Evolutionary conservation across 1,140 invertebrate species (phyloP).

Genomic region (Conus ventricosus): DNA sequence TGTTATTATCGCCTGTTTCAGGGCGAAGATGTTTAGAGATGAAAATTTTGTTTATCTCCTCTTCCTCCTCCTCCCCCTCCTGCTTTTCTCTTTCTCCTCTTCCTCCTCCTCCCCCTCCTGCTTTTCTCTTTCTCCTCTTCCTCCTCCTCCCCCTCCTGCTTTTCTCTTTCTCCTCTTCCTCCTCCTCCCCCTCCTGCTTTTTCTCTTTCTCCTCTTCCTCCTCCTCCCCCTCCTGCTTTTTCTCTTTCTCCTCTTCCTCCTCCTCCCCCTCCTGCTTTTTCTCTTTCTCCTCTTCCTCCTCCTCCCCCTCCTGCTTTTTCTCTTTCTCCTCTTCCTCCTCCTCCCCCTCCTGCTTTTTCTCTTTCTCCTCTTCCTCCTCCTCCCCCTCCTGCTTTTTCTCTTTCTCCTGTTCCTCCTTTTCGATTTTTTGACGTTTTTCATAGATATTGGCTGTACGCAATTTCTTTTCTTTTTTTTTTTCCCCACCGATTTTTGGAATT

Average conservation of each 20-base stretch:
- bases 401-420: not conserved
- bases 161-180: too few relatives aligned
- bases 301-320: not conserved
- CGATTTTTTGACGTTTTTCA: too few relatives aligned
- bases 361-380: too few relatives aligned
- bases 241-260: not conserved
- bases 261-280: not conserved
- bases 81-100: not conserved
- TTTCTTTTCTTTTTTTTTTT: too few relatives aligned
- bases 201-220: not conserved
- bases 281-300: not conserved
- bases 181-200: not conserved
- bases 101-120: too few relatives aligned
- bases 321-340: not conserved
- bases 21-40: too few relatives aligned
- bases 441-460: too few relatives aligned
- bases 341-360: not conserved
- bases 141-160: too few relatives aligned
- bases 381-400: not conserved
- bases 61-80: not conserved
- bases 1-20: too few relatives aligned
- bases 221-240: not conserved
- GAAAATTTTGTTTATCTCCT: not conserved
- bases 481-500: too few relatives aligned
- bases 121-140: too few relatives aligned